phyloP scores from a whole-genome alignment of 2,113 vertebrate genomes.

The Carollia perspicillata region DNA sequence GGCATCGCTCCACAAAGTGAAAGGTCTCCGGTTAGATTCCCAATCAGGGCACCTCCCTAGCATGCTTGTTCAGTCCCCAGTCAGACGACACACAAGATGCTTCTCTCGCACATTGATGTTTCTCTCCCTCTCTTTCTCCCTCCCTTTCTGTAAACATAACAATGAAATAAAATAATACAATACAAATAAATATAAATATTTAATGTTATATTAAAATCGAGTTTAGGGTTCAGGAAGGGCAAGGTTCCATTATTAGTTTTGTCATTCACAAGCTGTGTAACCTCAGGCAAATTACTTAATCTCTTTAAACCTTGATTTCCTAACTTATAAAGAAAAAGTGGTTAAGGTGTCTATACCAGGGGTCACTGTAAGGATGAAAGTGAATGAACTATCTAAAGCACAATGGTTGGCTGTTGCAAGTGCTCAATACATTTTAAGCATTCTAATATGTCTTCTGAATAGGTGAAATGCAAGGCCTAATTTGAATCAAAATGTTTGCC shows the following conservation, averaged over 20 bases:
- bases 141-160: no score
- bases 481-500: not conserved
- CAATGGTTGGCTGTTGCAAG: not conserved
- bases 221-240: not conserved
- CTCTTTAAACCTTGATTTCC: not conserved
- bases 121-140: no score
- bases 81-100: no score
- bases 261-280: constrained; percentile 22
- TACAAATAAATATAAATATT: no score
- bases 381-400: not conserved
- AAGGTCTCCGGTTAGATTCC: no score
- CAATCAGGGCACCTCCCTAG: no score
- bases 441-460: not conserved
- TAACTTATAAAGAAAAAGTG: not conserved
- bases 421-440: not conserved
- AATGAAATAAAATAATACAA: no score
- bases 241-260: not conserved
- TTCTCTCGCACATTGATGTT: no score
- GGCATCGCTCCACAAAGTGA: no score
- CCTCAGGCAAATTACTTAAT: constrained; percentile 9
- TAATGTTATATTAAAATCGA: not conserved
- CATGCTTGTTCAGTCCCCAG: no score
- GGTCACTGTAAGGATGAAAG: not conserved
- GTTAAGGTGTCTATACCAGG: not conserved
- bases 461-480: not conserved